Conservation (phyloP, 2,888 invertebrate species). For the Melanchra persicariae region DNA sequence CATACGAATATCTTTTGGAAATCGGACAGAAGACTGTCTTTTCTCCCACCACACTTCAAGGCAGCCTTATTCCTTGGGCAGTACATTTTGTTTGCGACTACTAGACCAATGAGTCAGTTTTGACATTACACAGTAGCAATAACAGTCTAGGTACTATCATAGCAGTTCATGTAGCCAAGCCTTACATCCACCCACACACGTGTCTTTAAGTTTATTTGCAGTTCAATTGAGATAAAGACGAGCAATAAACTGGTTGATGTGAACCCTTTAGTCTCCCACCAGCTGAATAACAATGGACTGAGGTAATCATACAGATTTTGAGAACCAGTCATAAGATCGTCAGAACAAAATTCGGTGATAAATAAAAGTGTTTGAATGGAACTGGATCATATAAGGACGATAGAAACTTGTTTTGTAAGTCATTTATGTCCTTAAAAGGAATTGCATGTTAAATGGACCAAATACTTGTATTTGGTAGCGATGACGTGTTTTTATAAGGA, state of each 20-base stretch:
- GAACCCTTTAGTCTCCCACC: conserved; percentile 64
- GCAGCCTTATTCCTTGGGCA: too few relatives aligned
- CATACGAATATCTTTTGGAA: background rate
- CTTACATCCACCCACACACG: conserved; percentile 47
- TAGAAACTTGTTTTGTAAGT: conserved; percentile 36
- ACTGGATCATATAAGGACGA: conserved; percentile 40
- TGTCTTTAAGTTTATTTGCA: conserved; percentile 52
- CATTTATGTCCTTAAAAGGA: conserved; percentile 18
- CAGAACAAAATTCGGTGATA: conserved; percentile 29
- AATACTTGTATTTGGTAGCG: background rate
- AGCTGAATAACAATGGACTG: conserved; percentile 56
- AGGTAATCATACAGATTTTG: conserved; percentile 55
- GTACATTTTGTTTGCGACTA: too few relatives aligned
- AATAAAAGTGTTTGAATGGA: conserved; percentile 33
- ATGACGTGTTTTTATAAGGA: conserved; percentile 4
- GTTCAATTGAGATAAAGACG: conserved; percentile 62
- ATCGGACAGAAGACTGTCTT: background rate
- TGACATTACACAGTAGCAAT: background rate
- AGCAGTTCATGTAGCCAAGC: background rate
- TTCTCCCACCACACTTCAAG: background rate
- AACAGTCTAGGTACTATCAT: background rate
- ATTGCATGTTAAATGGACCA: conserved; percentile 1
- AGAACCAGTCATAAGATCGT: conserved; percentile 30
- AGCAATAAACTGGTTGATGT: conserved; percentile 52
- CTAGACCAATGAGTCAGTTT: background rate